phyloP scores from a whole-genome alignment of 2,113 vertebrate species.

The Salvelinus fontinalis region DNA sequence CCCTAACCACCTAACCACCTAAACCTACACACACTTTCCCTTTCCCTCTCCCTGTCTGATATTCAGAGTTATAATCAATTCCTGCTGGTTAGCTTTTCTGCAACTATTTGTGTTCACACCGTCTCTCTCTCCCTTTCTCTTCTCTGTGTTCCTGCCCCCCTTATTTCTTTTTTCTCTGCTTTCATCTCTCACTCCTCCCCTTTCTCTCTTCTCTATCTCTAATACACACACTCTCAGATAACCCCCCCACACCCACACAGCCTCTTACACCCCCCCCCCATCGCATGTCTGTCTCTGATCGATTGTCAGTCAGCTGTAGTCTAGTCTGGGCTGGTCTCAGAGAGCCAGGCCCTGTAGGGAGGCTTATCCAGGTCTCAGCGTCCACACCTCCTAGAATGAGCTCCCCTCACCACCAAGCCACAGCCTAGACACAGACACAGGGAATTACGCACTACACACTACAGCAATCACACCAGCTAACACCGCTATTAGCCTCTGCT shows the following conservation, averaged over 20 bases:
- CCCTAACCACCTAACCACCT: neutral
- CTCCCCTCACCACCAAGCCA: neutral
- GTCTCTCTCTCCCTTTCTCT: neutral
- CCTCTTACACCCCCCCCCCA: neutral
- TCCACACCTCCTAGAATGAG: neutral
- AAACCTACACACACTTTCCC: too few species aligned
- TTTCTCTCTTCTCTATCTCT: too few species aligned
- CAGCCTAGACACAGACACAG: neutral
- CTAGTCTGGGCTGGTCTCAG: constrained; percentile 4
- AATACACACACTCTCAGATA: neutral
- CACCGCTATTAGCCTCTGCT: neutral
- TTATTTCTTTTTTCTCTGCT: neutral
- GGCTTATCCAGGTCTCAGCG: neutral
- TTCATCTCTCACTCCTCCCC: neutral
- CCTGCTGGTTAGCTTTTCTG: neutral
- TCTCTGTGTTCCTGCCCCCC: neutral
- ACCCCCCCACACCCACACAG: neutral
- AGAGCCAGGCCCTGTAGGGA: neutral
- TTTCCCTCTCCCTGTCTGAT: neutral
- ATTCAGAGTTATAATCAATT: neutral
- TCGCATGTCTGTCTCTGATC: neutral
- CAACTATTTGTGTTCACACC: neutral
- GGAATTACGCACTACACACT: constrained; percentile 36
- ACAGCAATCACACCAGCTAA: constrained; percentile 31
- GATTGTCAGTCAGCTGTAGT: constrained; percentile 2